Evolutionary conservation across 1,140 invertebrate species (phyloP).

Genomic region (Drosophila triauraria): DNA sequence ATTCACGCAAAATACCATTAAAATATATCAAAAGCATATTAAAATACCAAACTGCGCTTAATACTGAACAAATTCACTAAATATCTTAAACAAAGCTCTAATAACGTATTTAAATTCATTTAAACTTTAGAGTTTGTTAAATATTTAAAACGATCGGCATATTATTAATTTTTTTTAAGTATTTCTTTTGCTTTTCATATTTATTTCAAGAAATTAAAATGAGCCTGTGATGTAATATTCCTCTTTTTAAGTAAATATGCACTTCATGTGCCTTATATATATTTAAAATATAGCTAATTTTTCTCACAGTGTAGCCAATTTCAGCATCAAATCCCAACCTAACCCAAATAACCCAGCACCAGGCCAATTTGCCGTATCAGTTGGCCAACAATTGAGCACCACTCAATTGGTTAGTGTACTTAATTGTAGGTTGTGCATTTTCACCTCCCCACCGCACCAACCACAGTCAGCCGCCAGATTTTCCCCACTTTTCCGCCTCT

Average conservation of each 20-base stretch:
- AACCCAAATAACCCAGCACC: constrained; percentile 8
- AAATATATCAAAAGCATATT: background rate
- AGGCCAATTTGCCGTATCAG: constrained; percentile 33
- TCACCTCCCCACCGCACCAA: background rate
- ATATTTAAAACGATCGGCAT: too few relatives aligned
- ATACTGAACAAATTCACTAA: too few relatives aligned
- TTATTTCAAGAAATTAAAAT: background rate
- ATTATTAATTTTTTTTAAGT: background rate
- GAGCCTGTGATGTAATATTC: fast-evolving
- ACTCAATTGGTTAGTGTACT: constrained; percentile 45
- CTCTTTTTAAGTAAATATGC: too few relatives aligned
- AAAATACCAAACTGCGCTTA: background rate
- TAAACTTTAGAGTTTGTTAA: too few relatives aligned
- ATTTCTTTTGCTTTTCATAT: background rate
- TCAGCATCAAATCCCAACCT: constrained; percentile 8
- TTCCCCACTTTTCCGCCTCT: background rate
- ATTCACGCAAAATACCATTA: too few relatives aligned
- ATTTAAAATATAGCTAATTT: background rate
- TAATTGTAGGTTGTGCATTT: constrained; percentile 45
- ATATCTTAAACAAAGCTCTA: too few relatives aligned
- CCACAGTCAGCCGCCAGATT: background rate
- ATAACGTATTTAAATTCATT: too few relatives aligned
- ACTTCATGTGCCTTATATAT: background rate
- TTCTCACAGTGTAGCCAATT: background rate
- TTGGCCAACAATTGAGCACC: constrained; percentile 33